phyloP scores from a whole-genome alignment of 35 echinoderm and acorn worm species.

The Nesometra sesokonis region DNA sequence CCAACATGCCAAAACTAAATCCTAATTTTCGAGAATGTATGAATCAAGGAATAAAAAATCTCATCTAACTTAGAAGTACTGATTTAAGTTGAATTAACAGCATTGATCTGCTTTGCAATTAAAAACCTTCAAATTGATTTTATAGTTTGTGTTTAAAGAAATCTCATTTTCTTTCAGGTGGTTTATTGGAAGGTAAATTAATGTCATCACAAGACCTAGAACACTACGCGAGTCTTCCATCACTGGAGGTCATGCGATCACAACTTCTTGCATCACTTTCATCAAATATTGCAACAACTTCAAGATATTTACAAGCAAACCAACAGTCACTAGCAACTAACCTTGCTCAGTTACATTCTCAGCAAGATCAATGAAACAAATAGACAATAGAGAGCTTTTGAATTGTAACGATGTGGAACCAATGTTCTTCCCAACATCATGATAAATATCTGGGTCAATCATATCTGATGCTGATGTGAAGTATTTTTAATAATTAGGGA shows the following conservation, averaged over 20 bases:
- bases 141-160: not conserved
- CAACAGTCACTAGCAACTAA: constrained; percentile 62
- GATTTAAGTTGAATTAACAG: too few species aligned
- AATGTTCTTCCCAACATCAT: too few species aligned
- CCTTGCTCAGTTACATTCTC: constrained; percentile 30
- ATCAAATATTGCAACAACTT: constrained; percentile 33
- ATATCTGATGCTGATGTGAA: too few species aligned
- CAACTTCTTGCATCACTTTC: constrained; percentile 46
- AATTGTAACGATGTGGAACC: too few species aligned
- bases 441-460: too few species aligned
- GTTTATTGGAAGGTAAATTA: constrained; percentile 51
- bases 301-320: constrained; percentile 57
- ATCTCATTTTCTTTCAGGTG: constrained; percentile 33
- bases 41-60: too few species aligned
- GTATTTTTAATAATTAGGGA: too few species aligned
- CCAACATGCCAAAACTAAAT: too few species aligned
- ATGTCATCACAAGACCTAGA: constrained; percentile 67
- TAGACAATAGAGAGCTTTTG: too few species aligned
- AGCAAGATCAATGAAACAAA: not conserved
- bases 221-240: constrained; percentile 52
- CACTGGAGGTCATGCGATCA: constrained; percentile 33
- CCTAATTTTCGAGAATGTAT: too few species aligned
- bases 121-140: not conserved
- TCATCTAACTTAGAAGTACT: too few species aligned
- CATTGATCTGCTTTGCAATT: too few species aligned